Conservation (phyloP, 2,113 vertebrate genomes). For the Pteropus alecto region DNA sequence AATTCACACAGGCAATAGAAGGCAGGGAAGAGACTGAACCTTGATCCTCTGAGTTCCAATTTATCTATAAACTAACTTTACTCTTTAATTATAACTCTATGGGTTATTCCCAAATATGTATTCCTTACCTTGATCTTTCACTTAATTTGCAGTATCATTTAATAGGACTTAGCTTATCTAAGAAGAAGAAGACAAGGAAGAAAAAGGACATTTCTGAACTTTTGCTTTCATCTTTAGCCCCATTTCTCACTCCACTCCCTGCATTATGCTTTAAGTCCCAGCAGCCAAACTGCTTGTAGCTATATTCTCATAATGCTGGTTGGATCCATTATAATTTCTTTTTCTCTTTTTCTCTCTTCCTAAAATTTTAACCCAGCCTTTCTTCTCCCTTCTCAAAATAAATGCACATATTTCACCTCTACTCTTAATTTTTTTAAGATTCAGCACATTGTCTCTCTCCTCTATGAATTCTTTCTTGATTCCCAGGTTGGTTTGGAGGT, state of each 20-base stretch:
- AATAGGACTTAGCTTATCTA: neutral
- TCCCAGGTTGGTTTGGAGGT: neutral
- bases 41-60: neutral
- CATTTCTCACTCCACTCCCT: neutral
- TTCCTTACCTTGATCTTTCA: neutral
- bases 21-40: neutral
- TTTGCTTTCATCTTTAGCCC: neutral
- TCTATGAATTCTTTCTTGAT: neutral
- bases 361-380: neutral
- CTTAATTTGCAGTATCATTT: neutral
- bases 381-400: neutral
- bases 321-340: neutral
- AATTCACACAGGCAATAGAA: neutral
- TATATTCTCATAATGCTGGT: neutral
- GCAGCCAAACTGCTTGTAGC: neutral
- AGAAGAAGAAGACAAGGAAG: neutral
- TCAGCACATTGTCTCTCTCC: neutral
- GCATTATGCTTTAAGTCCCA: neutral
- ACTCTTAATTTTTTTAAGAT: neutral
- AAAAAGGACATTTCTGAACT: neutral
- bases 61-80: neutral
- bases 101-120: neutral
- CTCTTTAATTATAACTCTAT: neutral
- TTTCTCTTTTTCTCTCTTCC: neutral
- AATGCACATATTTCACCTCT: neutral